These are phyloP conservation scores for Nephrotoma appendiculata DNA, from an alignment of 2,888 invertebrate genomes.

Conservation along the genomic window DNA sequence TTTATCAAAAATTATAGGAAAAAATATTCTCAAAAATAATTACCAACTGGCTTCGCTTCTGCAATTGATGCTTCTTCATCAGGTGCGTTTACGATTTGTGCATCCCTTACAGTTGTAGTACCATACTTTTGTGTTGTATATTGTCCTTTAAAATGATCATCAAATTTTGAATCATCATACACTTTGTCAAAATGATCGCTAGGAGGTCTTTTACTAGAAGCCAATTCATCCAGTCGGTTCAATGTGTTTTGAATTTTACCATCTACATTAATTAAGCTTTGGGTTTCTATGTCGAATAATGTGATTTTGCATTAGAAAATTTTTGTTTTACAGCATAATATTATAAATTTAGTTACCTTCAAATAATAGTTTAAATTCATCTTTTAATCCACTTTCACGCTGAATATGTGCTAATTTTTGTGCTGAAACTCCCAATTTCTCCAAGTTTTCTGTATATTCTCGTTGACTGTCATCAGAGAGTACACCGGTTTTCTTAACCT, in stretches of 20 bases:
- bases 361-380: conserved; percentile 34
- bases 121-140: conserved; percentile 16
- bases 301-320: background rate
- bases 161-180: background rate
- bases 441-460: conserved; percentile 41
- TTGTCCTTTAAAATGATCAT: background rate
- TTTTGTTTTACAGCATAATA: background rate
- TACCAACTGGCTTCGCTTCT: conserved; percentile 60
- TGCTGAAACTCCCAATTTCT: conserved; percentile 40
- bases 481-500: conserved; percentile 42
- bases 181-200: conserved; percentile 14
- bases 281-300: conserved; percentile 8
- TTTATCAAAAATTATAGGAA: background rate
- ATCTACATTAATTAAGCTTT: background rate
- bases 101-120: conserved; percentile 26
- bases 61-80: conserved; percentile 49
- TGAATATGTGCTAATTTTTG: conserved; percentile 40
- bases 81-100: conserved; percentile 36
- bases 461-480: conserved; percentile 39
- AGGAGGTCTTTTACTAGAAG: conserved; percentile 2
- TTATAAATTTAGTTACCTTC: conserved; percentile 15
- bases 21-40: conserved; percentile 16
- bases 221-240: background rate
- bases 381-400: conserved; percentile 35
- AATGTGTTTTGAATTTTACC: background rate